Conservation (phyloP, 1,140 invertebrate genomes). For the Aphelenchoides fujianensis region DNA sequence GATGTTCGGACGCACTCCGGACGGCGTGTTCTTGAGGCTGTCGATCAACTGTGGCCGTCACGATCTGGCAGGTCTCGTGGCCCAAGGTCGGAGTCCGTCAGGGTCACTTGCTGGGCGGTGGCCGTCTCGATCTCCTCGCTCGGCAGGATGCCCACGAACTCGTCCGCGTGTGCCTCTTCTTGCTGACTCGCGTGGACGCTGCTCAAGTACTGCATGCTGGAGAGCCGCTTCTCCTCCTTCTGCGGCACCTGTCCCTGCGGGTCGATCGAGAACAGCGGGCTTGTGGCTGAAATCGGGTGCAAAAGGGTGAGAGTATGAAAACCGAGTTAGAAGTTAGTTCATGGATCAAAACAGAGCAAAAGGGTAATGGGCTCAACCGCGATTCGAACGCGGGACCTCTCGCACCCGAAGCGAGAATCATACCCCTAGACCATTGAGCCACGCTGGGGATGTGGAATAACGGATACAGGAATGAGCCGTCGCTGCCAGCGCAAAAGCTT, state of each 20-base stretch:
- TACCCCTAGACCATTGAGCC: slow-evolving; percentile 66
- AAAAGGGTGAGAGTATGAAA: no score
- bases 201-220: not conserved
- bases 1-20: slow-evolving; percentile 23
- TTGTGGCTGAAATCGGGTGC: slow-evolving; percentile 23
- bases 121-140: slow-evolving; percentile 72
- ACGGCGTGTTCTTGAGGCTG: slow-evolving; percentile 62
- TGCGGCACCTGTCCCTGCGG: not conserved
- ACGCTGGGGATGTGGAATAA: no score
- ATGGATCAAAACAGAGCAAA: no score
- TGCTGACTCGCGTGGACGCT: slow-evolving; percentile 83
- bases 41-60: slow-evolving; percentile 71
- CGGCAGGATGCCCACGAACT: slow-evolving; percentile 77
- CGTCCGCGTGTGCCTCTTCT: slow-evolving; percentile 71
- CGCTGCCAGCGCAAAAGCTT: not conserved
- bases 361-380: not conserved
- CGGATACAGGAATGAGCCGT: no score
- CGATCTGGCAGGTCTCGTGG: slow-evolving; percentile 71
- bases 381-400: slow-evolving; percentile 63
- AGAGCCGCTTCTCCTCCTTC: not conserved
- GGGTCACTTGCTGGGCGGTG: slow-evolving; percentile 77
- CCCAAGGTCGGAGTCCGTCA: slow-evolving; percentile 84
- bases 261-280: slow-evolving; percentile 19
- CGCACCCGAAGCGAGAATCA: slow-evolving; percentile 67
- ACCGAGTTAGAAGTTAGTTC: no score